Base-by-base conservation (phyloP, 2,797 vertebrate species). In the Rhynchotus rufescens region DNA sequence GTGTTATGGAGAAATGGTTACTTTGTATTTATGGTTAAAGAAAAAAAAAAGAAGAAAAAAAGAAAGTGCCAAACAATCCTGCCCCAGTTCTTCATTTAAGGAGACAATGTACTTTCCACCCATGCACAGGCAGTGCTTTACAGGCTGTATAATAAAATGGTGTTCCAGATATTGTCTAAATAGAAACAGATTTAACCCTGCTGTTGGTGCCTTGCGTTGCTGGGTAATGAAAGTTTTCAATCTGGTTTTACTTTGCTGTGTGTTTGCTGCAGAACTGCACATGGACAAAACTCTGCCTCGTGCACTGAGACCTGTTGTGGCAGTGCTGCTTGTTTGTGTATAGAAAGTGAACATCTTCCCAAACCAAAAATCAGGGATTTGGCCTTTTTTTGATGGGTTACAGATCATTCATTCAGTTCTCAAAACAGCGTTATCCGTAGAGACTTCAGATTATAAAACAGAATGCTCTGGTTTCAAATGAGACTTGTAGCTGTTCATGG, bases 181-280 rank as follows among this genome's bases (percentile, higher is more conserved):
- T 77, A 97, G 95, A 96, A 97, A 95, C 96, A 97, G 95, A 96
- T 95, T 97, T 95, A 94, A 91, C 94, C 87, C 90, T 77, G 81
- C 79, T 93, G 86, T 93, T 94, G 80, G 80, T 89, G 93, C 91
- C 87, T 96, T 87, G 89, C 84, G 94, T 91, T 82, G 79, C 94
- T 91, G 85, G 74, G 40, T 94, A 94, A 94, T 93, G 90, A 91
- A 95, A 93, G 91, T 89, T 96, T 96, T 93, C 83, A 84, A 80
- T 94, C 92, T 95, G 92, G 79, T 93, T 96, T 96, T 80, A 87
- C 83, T 96, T 95, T 96, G 86, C 26, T 95, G 94, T 92, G 57
- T 65, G 80, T 66, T 89, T 0, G 0, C 88, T 86, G 64, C 64
- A 91, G 80, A 89, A 32, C 65, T 78, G 72, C 68, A 60, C 76